phyloP scores from a whole-genome alignment of 2,888 invertebrate genomes.

The Meghimatium bilineatum region DNA sequence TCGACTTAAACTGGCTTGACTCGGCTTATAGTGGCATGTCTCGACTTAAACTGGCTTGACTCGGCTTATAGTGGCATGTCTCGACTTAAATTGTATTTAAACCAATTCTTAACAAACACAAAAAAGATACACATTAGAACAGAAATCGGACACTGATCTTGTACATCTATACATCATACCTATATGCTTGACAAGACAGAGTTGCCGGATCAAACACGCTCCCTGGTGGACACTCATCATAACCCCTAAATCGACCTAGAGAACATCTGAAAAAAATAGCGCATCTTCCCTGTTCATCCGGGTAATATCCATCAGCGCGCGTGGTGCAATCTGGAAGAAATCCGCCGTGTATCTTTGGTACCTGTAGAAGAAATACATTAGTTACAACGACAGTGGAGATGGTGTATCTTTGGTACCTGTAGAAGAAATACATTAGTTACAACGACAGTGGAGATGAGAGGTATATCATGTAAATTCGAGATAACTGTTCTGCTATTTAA shows the following conservation, averaged over 20 bases:
- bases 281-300: constrained; percentile 58
- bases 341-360: constrained; percentile 56
- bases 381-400: too few species aligned
- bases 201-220: constrained; percentile 57
- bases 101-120: too few species aligned
- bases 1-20: too few species aligned
- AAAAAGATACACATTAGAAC: too few species aligned
- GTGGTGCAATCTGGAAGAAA: constrained; percentile 57
- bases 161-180: not conserved
- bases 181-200: constrained; percentile 46
- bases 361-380: constrained; percentile 11
- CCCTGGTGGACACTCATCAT: constrained; percentile 55
- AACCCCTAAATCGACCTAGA: constrained; percentile 50
- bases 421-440: not conserved
- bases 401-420: constrained; percentile 54
- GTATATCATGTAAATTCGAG: too few species aligned
- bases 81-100: too few species aligned
- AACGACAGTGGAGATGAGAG: too few species aligned
- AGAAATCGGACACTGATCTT: too few species aligned
- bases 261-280: constrained; percentile 58
- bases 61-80: too few species aligned
- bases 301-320: constrained; percentile 55
- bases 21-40: too few species aligned
- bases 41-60: too few species aligned
- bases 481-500: too few species aligned